Evolutionary conservation across 2,797 vertebrate genomes (phyloP).

Genomic region (Carcharodon carcharias): DNA sequence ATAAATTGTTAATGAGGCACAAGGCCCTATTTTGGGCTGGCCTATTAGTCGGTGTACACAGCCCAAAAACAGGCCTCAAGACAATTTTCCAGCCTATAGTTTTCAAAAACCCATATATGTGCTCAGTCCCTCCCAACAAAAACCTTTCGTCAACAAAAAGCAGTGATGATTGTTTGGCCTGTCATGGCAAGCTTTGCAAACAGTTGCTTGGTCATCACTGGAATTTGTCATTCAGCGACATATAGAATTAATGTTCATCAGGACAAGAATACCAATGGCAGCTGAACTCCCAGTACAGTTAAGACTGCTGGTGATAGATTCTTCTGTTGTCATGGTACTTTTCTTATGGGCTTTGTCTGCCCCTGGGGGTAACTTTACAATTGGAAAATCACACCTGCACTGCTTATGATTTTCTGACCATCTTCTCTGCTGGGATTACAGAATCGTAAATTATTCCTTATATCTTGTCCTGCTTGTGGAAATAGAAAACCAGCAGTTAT

Average conservation of each 20-base stretch:
- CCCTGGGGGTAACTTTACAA: not conserved
- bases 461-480: not conserved
- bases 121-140: not conserved
- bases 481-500: not conserved
- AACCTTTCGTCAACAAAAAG: not conserved
- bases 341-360: not conserved
- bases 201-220: not conserved
- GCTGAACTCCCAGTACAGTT: not conserved
- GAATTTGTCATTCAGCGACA: not conserved
- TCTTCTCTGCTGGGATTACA: not conserved
- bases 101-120: not conserved
- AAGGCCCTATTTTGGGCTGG: not conserved
- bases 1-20: not conserved
- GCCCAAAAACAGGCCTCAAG: not conserved
- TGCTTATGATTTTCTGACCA: constrained; percentile 14
- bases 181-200: not conserved
- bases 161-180: not conserved
- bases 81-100: not conserved
- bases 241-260: constrained; percentile 25
- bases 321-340: constrained; percentile 24
- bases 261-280: not conserved
- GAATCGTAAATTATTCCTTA: not conserved
- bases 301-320: not conserved
- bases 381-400: not conserved
- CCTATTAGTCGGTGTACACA: no score